Conservation (phyloP, 2,113 vertebrate species). For the Puma concolor region DNA sequence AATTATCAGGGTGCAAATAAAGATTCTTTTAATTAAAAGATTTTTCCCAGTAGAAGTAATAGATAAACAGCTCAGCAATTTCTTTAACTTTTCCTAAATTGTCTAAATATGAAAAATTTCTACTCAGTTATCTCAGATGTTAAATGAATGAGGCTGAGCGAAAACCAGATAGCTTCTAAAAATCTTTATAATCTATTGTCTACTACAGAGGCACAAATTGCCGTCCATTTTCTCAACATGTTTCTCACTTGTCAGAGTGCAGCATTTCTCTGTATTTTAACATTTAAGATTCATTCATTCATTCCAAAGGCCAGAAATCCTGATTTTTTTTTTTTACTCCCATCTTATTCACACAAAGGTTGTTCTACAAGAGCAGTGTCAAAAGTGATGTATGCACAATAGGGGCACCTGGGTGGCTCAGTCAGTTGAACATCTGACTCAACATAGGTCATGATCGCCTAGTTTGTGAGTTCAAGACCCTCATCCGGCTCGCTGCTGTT, state of each 20-base stretch:
- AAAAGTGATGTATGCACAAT: background rate
- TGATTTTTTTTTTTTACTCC: background rate
- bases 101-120: background rate
- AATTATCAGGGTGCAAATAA: slow-evolving; percentile 44
- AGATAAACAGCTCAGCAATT: slow-evolving; percentile 12
- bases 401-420: too few species aligned
- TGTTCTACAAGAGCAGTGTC: background rate
- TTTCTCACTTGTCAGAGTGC: background rate
- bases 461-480: too few species aligned
- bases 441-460: too few species aligned
- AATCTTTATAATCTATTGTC: background rate
- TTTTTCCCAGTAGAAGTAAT: background rate
- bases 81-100: background rate
- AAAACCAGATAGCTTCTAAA: background rate
- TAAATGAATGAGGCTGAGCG: background rate
- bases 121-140: background rate
- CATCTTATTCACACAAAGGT: background rate
- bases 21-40: slow-evolving; percentile 19
- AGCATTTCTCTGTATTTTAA: background rate
- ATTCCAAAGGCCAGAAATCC: background rate
- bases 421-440: too few species aligned
- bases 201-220: background rate
- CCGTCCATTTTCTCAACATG: background rate
- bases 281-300: background rate
- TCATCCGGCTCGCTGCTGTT: too few species aligned